A percentile compares a stretch with the other conserved stretches of the same genome.
Conservation (phyloP, 2,888 invertebrate species). For the Pristionchus japonicus region DNA sequence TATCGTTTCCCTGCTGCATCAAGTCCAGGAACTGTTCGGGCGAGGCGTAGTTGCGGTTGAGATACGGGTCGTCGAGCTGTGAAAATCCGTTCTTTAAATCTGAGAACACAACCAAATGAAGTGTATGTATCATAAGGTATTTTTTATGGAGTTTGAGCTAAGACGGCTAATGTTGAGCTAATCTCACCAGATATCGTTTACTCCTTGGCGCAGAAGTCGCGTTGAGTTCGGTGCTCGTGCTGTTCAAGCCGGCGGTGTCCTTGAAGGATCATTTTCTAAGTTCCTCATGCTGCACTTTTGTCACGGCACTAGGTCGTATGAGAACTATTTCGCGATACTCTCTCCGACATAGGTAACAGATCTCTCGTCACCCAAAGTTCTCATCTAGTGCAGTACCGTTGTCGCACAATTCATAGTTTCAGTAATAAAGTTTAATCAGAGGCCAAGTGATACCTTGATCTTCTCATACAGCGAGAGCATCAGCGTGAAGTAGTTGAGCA, state of each 20-base stretch:
- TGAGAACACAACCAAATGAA: too few species aligned
- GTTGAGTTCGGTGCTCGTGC: neutral
- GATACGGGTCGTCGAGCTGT: neutral
- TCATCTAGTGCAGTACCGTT: too few species aligned
- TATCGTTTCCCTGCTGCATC: neutral
- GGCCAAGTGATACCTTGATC: constrained; percentile 79
- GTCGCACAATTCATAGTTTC: too few species aligned
- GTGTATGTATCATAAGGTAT: too few species aligned
- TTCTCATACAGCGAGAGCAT: constrained; percentile 91
- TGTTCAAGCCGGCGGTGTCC: neutral
- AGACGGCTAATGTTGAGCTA: neutral
- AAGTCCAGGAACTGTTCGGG: constrained; percentile 35
- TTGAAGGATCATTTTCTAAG: too few species aligned
- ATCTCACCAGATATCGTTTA: neutral
- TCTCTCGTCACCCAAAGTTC: too few species aligned
- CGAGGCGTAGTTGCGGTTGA: constrained; percentile 19
- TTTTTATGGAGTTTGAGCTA: too few species aligned
- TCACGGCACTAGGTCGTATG: too few species aligned
- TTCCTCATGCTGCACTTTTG: too few species aligned
- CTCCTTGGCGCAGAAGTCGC: neutral
- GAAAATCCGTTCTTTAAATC: neutral
- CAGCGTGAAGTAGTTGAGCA: constrained; percentile 92
- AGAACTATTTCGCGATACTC: too few species aligned
- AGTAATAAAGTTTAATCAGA: too few species aligned
- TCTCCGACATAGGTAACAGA: too few species aligned